These are phyloP conservation scores for Arge pagana DNA, from an alignment of 2,888 invertebrate genomes.

Conservation along the genomic window DNA sequence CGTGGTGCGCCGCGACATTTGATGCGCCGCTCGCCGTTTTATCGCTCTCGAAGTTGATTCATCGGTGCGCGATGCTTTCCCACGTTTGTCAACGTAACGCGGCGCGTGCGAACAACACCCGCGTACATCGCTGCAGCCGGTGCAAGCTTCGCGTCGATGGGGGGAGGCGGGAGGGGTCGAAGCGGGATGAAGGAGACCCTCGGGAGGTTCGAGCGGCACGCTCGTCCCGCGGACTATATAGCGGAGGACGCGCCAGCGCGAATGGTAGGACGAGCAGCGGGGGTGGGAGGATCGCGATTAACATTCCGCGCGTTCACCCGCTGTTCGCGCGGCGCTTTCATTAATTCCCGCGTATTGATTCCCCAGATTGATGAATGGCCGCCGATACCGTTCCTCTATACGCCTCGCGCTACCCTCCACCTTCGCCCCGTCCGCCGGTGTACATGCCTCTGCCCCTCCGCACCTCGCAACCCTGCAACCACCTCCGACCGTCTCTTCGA, in stretches of 20 bases:
- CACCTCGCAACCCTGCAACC: too few species aligned
- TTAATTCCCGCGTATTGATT: conserved; percentile 60
- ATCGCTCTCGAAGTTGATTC: too few species aligned
- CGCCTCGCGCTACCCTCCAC: conserved; percentile 37
- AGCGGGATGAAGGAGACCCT: conserved; percentile 45
- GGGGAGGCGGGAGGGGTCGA: conserved; percentile 6
- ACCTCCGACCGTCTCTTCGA: too few species aligned
- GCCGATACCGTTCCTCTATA: conserved; percentile 57
- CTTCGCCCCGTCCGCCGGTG: conserved; percentile 23
- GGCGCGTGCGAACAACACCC: too few species aligned
- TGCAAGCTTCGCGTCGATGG: too few species aligned
- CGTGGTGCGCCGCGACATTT: too few species aligned
- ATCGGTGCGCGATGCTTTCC: too few species aligned
- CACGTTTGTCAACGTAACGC: too few species aligned
- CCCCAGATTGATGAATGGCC: conserved; percentile 59
- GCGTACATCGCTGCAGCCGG: too few species aligned
- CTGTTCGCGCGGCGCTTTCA: conserved; percentile 59
- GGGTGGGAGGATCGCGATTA: conserved; percentile 58
- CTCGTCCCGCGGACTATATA: conserved; percentile 47
- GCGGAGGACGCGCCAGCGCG: conserved; percentile 38
- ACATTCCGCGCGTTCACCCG: conserved; percentile 58
- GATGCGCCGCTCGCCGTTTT: too few species aligned
- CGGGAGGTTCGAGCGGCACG: conserved; percentile 50
- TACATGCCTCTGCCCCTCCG: conserved; percentile 11
- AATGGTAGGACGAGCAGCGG: conserved; percentile 40